Base-by-base conservation (phyloP, 2,888 invertebrate genomes). In the Luffia ferchaultella region DNA sequence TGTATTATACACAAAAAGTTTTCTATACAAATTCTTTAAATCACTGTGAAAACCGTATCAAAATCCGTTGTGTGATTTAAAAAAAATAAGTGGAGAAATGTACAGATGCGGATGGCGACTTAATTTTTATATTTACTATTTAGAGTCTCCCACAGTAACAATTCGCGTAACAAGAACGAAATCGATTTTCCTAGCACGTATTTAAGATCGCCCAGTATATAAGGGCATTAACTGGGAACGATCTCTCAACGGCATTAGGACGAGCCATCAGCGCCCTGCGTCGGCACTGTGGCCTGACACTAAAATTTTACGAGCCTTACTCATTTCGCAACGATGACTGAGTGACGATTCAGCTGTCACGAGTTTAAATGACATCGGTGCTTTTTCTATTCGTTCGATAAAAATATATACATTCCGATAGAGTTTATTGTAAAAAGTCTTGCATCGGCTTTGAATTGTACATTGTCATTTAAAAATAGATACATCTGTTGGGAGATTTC, bases 221-320 rank as follows among this genome's bases (percentile, higher is more conserved):
- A 30, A 30, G 30, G 30, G 30, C 30, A 30, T 30, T 30, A 30
- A 12, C 30, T 30, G 30, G 5, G 30, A 30, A 30, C 30, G 30
- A 30, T 12, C 3, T 30, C 30, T 30, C 30, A 12, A 30, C 30
- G 30, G 12, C 30, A 30, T 30, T 30, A 30, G 5, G 30, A 3
- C 5, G 5, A 30, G 30, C 30, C 30, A 30, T 30, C 30, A 30
- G 12, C 30, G 12, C 30, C 3, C 30, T 30, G 30, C 30, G 30
- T 30, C 30, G 30, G 5, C 30, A 30, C 30, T 30, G 12, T 30
- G 30, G 30, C 5, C 30, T 30, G 30, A 30, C 30, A 30, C 30
- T 80, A 72, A 80, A 75, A 79, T 80, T 80, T 82, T 79, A 82
- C 63, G 77, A 68, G 63, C 54, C 63, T 60, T 67, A 62, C 74